Percentiles rank a stretch among this genome's conserved stretches.
Conservation (phyloP, 1,140 invertebrate genomes). For the Drosophila pseudoananassae region DNA sequence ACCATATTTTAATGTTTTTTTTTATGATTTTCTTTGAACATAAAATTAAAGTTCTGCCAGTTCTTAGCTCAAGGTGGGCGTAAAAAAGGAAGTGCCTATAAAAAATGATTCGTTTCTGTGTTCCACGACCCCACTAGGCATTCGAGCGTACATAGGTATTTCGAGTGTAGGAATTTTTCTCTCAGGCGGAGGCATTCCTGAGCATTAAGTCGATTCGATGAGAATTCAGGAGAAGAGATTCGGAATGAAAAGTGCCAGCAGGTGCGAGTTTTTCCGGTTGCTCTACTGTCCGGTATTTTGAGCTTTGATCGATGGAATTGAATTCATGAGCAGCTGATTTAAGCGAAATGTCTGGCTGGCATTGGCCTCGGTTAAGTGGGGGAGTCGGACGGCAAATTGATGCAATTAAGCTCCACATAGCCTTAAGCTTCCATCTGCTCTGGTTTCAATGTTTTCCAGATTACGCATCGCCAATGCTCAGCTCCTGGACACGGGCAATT, state of each 20-base stretch:
- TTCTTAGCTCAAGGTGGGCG: not conserved
- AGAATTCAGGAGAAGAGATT: conserved; percentile 19
- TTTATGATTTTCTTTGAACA: too few relatives aligned
- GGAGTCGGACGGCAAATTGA: conserved; percentile 15
- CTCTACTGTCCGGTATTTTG: conserved; percentile 41
- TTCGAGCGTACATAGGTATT: not conserved
- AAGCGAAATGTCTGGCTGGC: conserved; percentile 21
- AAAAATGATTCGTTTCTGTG: not conserved
- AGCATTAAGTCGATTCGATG: conserved; percentile 3
- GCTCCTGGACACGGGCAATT: conserved; percentile 92
- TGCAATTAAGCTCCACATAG: conserved; percentile 21
- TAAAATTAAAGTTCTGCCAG: not conserved
- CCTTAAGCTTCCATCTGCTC: conserved; percentile 42
- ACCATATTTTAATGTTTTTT: too few relatives aligned
- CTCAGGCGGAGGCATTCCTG: conserved; percentile 15
- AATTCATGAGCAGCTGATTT: conserved; percentile 44
- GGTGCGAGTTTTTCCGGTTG: conserved; percentile 55
- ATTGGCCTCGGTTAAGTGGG: not conserved
- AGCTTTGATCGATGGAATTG: conserved; percentile 76
- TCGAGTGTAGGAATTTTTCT: conserved; percentile 8
- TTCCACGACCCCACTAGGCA: not conserved
- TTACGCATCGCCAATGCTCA: conserved; percentile 90
- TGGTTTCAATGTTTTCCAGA: conserved; percentile 77
- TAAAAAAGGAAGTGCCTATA: not conserved
- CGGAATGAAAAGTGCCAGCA: conserved; percentile 21